Evolutionary conservation across 2,113 vertebrate species (phyloP).

Genomic region (Pandion haliaetus): DNA sequence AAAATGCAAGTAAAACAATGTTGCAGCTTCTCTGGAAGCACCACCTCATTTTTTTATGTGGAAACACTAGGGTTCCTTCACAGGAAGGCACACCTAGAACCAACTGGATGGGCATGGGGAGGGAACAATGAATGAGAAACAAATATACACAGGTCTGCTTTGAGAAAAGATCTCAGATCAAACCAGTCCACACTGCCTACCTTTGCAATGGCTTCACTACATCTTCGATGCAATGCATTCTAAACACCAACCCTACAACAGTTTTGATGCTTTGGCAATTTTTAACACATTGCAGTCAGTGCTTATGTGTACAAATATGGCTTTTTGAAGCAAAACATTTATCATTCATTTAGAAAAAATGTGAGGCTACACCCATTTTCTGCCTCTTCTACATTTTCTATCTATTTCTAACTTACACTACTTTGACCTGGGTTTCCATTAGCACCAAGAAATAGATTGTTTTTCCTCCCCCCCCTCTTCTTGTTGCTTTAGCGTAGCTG

Average conservation of each 20-base stretch:
- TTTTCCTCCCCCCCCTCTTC: fast-evolving
- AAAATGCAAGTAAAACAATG: neutral
- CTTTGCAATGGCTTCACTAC: neutral
- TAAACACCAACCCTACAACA: neutral
- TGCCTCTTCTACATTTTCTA: neutral
- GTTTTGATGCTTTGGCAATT: neutral
- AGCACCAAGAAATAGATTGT: neutral
- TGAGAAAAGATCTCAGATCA: neutral
- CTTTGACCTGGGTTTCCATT: neutral
- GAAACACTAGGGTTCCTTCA: neutral
- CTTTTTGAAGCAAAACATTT: neutral
- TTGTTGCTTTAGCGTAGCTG: neutral
- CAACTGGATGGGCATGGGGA: fast-evolving
- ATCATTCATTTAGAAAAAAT: neutral
- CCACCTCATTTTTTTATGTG: neutral
- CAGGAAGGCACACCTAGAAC: neutral
- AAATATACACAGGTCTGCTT: neutral
- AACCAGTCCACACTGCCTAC: fast-evolving
- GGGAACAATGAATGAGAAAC: neutral
- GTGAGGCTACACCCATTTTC: neutral
- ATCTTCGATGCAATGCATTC: fast-evolving
- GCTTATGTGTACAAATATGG: neutral
- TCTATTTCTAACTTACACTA: neutral
- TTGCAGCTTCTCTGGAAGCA: neutral
- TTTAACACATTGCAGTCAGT: neutral